A percentile compares a stretch with the other conserved stretches of the same genome.
phyloP scores from a whole-genome alignment of 2,888 invertebrate species.

The Spisula subtruncata region DNA sequence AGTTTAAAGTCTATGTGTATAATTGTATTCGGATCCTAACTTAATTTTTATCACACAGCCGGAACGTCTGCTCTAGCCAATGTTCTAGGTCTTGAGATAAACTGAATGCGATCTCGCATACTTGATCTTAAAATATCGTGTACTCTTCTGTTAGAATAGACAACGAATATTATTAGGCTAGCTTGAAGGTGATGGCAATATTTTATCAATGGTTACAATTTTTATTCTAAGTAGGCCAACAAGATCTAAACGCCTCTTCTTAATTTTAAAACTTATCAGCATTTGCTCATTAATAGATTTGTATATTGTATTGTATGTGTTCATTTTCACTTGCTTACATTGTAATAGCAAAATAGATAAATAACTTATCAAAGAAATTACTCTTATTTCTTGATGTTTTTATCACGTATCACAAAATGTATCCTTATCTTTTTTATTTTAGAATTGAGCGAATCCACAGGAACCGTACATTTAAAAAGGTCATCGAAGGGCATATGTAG shows the following conservation, averaged over 20 bases:
- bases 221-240: too few species aligned
- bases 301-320: too few species aligned
- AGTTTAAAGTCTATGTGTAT: background rate
- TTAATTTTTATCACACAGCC: background rate
- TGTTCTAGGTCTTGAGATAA: background rate
- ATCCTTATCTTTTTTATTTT: background rate
- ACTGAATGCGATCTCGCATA: background rate
- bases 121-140: too few species aligned
- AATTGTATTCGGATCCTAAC: background rate
- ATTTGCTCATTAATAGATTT: too few species aligned
- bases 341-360: too few species aligned
- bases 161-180: background rate
- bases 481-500: slow-evolving; percentile 44
- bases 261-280: too few species aligned
- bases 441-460: slow-evolving; percentile 61
- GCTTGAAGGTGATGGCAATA: slow-evolving; percentile 1
- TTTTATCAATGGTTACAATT: too few species aligned
- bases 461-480: slow-evolving; percentile 48
- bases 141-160: slow-evolving; percentile 27
- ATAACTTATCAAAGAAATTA: too few species aligned
- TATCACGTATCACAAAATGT: too few species aligned
- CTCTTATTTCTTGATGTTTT: too few species aligned
- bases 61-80: slow-evolving; percentile 7
- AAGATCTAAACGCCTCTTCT: too few species aligned
- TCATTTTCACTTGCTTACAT: too few species aligned